These are phyloP conservation scores for Aphaenogaster floridana DNA, from an alignment of 1,140 invertebrate species.

Conservation along the genomic window DNA sequence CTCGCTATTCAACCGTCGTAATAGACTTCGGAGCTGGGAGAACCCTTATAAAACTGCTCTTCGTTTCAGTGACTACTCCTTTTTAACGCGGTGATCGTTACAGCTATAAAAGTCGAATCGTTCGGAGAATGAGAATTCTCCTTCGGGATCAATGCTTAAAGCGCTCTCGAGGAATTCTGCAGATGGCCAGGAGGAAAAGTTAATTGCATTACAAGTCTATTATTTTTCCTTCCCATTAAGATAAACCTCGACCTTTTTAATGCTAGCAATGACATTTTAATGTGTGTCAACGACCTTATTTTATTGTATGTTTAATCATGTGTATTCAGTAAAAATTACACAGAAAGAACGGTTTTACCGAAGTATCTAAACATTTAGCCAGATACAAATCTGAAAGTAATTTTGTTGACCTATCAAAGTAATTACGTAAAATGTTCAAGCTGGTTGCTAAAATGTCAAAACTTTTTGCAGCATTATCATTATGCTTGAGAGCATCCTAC, in stretches of 20 bases:
- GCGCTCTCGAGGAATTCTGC: conserved; percentile 28
- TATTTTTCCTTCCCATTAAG: conserved; percentile 30
- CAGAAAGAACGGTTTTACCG: no score
- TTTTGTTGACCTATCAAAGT: no score
- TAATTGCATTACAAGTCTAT: conserved; percentile 40
- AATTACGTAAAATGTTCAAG: no score
- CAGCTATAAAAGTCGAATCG: conserved; percentile 80
- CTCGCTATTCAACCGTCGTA: conserved; percentile 76
- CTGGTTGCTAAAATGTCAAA: no score
- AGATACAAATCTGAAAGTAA: no score
- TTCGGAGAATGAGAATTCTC: conserved; percentile 78
- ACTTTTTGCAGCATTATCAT: no score
- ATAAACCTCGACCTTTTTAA: conserved; percentile 19
- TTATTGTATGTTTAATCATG: neutral
- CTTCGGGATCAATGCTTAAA: conserved; percentile 53
- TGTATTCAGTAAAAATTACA: neutral
- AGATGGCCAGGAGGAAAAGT: conserved; percentile 33
- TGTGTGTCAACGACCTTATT: neutral
- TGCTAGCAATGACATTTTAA: conserved; percentile 6
- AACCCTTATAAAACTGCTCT: conserved; percentile 80
- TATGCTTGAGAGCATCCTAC: no score
- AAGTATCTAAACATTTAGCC: no score
- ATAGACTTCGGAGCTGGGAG: conserved; percentile 64
- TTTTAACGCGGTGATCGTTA: conserved; percentile 82
- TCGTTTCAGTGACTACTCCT: conserved; percentile 79